Base-by-base conservation (phyloP, 2,888 invertebrate genomes). In the Pollenia amentaria region DNA sequence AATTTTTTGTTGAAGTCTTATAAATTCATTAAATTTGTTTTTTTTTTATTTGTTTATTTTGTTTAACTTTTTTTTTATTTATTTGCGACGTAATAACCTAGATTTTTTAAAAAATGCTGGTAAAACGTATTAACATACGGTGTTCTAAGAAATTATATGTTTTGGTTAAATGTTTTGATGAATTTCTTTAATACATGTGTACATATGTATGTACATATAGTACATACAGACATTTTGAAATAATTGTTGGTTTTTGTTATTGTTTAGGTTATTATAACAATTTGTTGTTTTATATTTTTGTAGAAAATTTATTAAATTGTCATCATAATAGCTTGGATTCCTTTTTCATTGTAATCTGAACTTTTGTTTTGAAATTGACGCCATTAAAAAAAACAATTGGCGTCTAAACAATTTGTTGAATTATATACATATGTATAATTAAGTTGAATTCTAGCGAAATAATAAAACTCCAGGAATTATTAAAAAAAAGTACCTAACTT, bases 41-140 rank as follows among this genome's bases (percentile, higher is more conserved):
- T 77, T 10, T 29, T 48, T 73, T 65, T 21, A 6, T 73, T 65
- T 73, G 40, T 2, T 48, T 10, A 10, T 29, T 18, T 18, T 57
- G 18, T 64, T 42, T 57, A 21, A 75, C 16, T 64, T 6, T 29
- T 29, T n/a, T 6, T 40, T 67, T 65, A 85, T 79, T 89, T 85
- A 64, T 83, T 87, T 87, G 62, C 88, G 87, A 79, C 89, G 88
- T 84, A 88, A 88, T 89, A 88, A 88, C 89, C 89, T 84, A 89
- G 88, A 87, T 79, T 62, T 14, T 40, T 46, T 12, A 60, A 38
- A 40, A 16, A 21, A 12, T n/a, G 16, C 10, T 18, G 7, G 14
- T 14, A 29, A 57, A 29, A 57, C 11, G 21, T 14, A 29, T 7
- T 29, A 38, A 64, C 29, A 6, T 29, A 55, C 55, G n/a, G 10